Base-by-base conservation (phyloP, 2,113 vertebrate species). In the Regulus satrapa region DNA sequence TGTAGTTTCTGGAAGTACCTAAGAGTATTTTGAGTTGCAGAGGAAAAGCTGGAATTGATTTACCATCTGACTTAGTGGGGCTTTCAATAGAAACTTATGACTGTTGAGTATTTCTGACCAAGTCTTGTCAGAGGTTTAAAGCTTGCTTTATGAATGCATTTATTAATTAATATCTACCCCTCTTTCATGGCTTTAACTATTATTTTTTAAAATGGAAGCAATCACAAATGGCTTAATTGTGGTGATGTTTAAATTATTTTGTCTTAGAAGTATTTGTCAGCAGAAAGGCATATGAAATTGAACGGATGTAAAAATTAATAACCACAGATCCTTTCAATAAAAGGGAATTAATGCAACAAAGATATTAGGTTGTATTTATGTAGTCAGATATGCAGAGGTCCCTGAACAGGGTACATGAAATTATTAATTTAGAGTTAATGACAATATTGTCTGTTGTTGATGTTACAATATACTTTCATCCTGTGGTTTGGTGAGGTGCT, bases 41-140 rank as follows among this genome's bases (percentile, higher is more conserved):
- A 87, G 58, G 48, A 76, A 92, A 95, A 88, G 17, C 81, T 96
- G 86, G 36, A 94, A 79, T 28, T 88, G 56, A 89, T 89, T 96
- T 95, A 61, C 62, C 87, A 64, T 84, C 46, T 96, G 56, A 84
- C 67, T 89, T 95, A 81, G 58, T 75, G 54, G 3, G 3, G n/a
- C 46, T 89, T 96, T 91, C 64, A 66, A 91, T 72, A 93, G 83
- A 84, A 88, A 74, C 48, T 94, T 72, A 12, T 0, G 1, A 51
- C 32, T 85, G 10, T 82, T 84, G 64, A 89, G 28, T 91, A 76
- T 78, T 86, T 90, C 55, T 92, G 78, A 32, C 68, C 18, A 94
- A 91, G 71, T 77, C 88, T 75, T 77, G 64, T 94, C 84, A 92
- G 86, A 79, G 25, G 25, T 78, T 96, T 92, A 77, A 54, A 88